A percentile compares a stretch with the other conserved stretches of the same genome.
Conservation (phyloP, 2,888 invertebrate genomes). For the Mesoligia furuncula region DNA sequence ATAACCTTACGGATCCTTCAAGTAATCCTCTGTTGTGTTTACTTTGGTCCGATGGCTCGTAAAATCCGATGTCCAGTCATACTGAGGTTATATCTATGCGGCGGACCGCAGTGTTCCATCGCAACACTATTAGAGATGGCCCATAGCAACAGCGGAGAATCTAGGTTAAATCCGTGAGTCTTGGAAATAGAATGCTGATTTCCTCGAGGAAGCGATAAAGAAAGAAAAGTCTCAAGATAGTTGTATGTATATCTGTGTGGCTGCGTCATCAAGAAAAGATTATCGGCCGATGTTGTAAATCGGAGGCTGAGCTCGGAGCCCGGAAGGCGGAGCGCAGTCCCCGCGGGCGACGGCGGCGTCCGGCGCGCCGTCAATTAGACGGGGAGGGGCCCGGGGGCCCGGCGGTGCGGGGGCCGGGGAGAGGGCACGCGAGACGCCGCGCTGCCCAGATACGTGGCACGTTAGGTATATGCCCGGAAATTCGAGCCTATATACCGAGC, state of each 20-base stretch:
- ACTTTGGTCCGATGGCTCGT: slow-evolving; percentile 48
- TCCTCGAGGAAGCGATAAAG: slow-evolving; percentile 60
- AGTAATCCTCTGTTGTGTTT: slow-evolving; percentile 56
- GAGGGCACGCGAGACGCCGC: slow-evolving; percentile 74
- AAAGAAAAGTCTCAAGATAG: slow-evolving; percentile 43
- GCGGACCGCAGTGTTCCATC: slow-evolving; percentile 41
- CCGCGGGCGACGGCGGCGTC: slow-evolving; percentile 83
- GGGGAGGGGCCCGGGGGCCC: slow-evolving; percentile 75
- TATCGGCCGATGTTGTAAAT: slow-evolving; percentile 88
- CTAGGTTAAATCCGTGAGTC: slow-evolving; percentile 43
- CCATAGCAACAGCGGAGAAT: slow-evolving; percentile 50
- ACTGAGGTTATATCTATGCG: slow-evolving; percentile 37
- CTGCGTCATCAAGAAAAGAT: slow-evolving; percentile 88
- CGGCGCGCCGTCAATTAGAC: slow-evolving; percentile 88
- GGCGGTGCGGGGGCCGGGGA: slow-evolving; percentile 45
- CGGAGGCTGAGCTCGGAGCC: slow-evolving; percentile 75
- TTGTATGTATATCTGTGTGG: slow-evolving; percentile 59
- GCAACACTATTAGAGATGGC: slow-evolving; percentile 39
- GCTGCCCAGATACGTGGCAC: slow-evolving; percentile 72
- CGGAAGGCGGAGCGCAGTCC: slow-evolving; percentile 84
- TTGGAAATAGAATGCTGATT: slow-evolving; percentile 58
- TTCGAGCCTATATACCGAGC: slow-evolving; percentile 82
- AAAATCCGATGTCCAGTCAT: slow-evolving; percentile 59
- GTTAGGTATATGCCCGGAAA: slow-evolving; percentile 85
- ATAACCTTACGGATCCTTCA: slow-evolving; percentile 34